Evolutionary conservation across 2,113 vertebrate species (phyloP).

Genomic region (Rynchops niger): DNA sequence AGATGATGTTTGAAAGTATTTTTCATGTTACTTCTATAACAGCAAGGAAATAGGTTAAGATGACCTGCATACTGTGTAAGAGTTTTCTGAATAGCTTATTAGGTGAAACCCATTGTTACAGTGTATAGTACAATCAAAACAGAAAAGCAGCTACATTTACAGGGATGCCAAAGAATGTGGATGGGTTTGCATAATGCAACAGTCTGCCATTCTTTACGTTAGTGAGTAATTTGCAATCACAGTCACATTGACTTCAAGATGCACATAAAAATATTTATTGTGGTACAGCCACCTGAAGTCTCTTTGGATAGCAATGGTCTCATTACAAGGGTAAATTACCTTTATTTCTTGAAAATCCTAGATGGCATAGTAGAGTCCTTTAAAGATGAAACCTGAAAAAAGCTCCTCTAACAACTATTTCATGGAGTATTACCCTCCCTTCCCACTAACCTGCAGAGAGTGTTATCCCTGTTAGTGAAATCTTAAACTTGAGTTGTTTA

Average conservation of each 20-base stretch:
- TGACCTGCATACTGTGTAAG: not conserved
- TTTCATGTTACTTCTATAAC: constrained; percentile 49
- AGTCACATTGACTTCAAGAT: constrained; percentile 3
- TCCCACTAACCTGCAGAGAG: not conserved
- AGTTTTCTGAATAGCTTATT: constrained; percentile 48
- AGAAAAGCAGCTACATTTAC: constrained; percentile 1
- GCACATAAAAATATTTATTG: not conserved
- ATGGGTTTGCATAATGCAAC: constrained; percentile 53
- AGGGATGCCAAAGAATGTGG: not conserved
- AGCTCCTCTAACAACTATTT: not conserved
- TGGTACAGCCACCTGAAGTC: not conserved
- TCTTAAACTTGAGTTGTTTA: constrained; percentile 32
- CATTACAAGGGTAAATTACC: not conserved
- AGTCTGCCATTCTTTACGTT: constrained; percentile 2
- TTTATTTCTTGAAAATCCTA: not conserved
- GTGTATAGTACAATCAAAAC: not conserved
- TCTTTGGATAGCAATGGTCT: not conserved
- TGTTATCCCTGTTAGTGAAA: not conserved
- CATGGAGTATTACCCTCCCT: not conserved
- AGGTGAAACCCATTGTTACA: constrained; percentile 9
- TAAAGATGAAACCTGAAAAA: not conserved
- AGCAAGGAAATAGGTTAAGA: not conserved
- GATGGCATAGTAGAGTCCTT: not conserved
- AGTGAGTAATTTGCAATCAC: not conserved
- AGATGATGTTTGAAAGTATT: constrained; percentile 48